Evolutionary conservation across 2,888 invertebrate species (phyloP).

Genomic region (Lordiphosa fenestrarum): DNA sequence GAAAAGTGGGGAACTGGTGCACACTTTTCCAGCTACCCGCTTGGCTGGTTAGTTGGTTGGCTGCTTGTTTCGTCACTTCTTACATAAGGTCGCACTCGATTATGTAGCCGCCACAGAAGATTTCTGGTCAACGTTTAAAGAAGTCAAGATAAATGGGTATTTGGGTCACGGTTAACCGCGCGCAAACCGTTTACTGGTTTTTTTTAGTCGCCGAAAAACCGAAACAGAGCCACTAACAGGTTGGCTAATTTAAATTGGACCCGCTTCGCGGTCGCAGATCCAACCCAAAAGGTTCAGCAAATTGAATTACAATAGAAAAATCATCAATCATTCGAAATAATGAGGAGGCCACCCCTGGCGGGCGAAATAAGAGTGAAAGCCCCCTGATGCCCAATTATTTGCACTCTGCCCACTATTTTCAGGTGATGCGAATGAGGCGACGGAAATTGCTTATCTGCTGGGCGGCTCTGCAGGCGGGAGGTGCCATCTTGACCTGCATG

Average conservation of each 20-base stretch:
- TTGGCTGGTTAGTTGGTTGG: slow-evolving; percentile 18
- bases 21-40: slow-evolving; percentile 49
- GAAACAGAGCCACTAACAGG: slow-evolving; percentile 27
- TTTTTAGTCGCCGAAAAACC: slow-evolving; percentile 13
- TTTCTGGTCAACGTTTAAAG: slow-evolving; percentile 54
- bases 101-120: slow-evolving; percentile 45
- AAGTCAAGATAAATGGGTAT: slow-evolving; percentile 69
- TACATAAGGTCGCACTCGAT: slow-evolving; percentile 37
- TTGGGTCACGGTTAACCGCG: slow-evolving; percentile 68
- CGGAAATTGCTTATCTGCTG: slow-evolving; percentile 67
- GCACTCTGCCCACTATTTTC: slow-evolving; percentile 1
- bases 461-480: slow-evolving; percentile 67
- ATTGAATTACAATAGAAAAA: slow-evolving; percentile 42
- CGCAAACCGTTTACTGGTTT: slow-evolving; percentile 62
- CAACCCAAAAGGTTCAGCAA: slow-evolving; percentile 26
- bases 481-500: slow-evolving; percentile 58
- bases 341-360: slow-evolving; percentile 29
- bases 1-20: slow-evolving; percentile 46
- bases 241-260: slow-evolving; percentile 68
- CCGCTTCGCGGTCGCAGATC: slow-evolving; percentile 25
- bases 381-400: slow-evolving; percentile 4
- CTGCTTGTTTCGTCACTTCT: slow-evolving; percentile 25
- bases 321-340: slow-evolving; percentile 64
- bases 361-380: slow-evolving; percentile 4
- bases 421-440: slow-evolving; percentile 60